These are phyloP conservation scores for Odontomachus brunneus DNA, from an alignment of 1,140 invertebrate genomes.

Conservation along the genomic window DNA sequence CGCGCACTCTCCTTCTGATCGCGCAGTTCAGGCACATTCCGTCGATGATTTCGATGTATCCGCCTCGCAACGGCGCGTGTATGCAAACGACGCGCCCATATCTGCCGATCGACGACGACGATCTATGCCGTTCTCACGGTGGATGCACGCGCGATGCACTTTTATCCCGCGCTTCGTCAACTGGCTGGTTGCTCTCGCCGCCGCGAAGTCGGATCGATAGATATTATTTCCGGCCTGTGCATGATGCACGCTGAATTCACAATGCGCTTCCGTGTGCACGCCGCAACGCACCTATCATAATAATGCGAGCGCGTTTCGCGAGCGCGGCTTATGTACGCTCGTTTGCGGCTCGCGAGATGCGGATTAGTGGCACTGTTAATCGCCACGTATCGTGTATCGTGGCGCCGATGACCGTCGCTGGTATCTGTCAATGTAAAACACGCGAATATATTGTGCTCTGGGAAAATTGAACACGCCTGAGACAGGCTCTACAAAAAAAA, in stretches of 20 bases:
- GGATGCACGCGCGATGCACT: slow-evolving; percentile 63
- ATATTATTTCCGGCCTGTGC: slow-evolving; percentile 77
- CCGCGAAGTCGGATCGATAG: slow-evolving; percentile 67
- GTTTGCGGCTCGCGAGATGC: neutral
- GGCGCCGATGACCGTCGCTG: too few species aligned
- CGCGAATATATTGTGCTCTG: too few species aligned
- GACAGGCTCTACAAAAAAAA: too few species aligned
- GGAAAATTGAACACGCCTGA: too few species aligned
- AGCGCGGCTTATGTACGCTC: slow-evolving; percentile 21
- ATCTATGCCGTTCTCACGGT: slow-evolving; percentile 63
- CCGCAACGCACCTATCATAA: slow-evolving; percentile 66
- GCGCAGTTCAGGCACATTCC: slow-evolving; percentile 57
- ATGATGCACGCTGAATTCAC: slow-evolving; percentile 73
- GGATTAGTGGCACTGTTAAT: neutral
- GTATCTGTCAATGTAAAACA: too few species aligned
- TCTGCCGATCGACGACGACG: slow-evolving; percentile 54
- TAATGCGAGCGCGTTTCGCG: slow-evolving; percentile 75
- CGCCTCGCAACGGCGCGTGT: slow-evolving; percentile 25
- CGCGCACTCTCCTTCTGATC: slow-evolving; percentile 23
- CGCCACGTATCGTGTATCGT: neutral
- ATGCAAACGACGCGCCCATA: slow-evolving; percentile 44
- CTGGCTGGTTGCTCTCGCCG: neutral
- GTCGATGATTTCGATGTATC: slow-evolving; percentile 44
- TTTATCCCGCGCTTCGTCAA: slow-evolving; percentile 59
- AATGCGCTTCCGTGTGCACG: slow-evolving; percentile 76